Base-by-base conservation (phyloP, 2,888 invertebrate genomes). In the Ichneumoninae sp. region DNA sequence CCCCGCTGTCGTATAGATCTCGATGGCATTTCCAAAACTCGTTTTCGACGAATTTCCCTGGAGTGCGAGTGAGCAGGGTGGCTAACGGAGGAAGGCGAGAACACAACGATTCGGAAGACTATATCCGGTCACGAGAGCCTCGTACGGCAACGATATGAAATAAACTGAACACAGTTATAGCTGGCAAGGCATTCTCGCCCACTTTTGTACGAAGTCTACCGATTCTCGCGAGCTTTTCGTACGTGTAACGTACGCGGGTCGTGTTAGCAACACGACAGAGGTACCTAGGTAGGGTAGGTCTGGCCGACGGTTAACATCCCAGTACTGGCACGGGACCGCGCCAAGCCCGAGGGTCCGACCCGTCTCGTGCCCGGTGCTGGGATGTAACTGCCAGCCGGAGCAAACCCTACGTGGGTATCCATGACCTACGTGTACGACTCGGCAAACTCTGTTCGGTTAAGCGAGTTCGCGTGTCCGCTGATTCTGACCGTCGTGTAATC, bases 41-140 rank as follows among this genome's bases (percentile, higher is more conserved):
- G 73, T 87, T 87, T 86, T 79, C 84, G 54, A 76, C 75, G 76
- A 86, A 87, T 87, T 87, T 86, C 86, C 87, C 86, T 83, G 50
- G 86, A 86, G 86, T 86, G 71, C 60, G 50, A 68, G 69, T 40
- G 66, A 66, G 54, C 26, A 26, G 36, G 26, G 19, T 26, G 54
- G 76, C 16, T 26, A 19, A 7, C 36, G 16, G 66, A 52, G 36
- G 19, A 50, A 78, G 78, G 47, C 66, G 83, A 73, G 69, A 77
- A 73, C 60, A 22, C 63, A 13, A 77, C 57, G 60, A 71, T 79
- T 83, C 77, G 13, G 22, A 36, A 57, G 80, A 66, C 40, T 50
- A 71, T 79, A 79, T 75, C 44, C 70, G 22, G 85, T 79, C 71
- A 66, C 82, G 60, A 75, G 70, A 75, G 57, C n/a, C 71, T 70